A percentile compares a stretch with the other conserved stretches of the same genome.
These are phyloP conservation scores for Morus bassanus DNA, from an alignment of 2,797 vertebrate genomes.

Conservation along the genomic window DNA sequence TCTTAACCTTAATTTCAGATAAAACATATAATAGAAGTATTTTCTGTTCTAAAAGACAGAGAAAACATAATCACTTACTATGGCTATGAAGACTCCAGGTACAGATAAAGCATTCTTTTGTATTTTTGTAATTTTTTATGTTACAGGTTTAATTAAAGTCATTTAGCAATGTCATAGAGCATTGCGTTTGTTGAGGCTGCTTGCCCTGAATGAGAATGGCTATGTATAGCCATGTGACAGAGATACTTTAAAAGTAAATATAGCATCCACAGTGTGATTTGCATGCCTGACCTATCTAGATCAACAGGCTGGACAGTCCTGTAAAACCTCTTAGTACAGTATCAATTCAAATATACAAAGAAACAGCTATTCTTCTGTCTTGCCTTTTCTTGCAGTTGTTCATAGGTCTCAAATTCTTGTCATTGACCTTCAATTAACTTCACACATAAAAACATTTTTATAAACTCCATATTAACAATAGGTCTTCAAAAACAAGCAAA, in stretches of 20 bases:
- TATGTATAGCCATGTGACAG: slow-evolving; percentile 67
- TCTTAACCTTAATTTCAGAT: background rate
- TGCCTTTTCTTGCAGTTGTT: background rate
- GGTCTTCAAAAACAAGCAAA: background rate
- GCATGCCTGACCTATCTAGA: slow-evolving; percentile 61
- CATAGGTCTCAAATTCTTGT: background rate
- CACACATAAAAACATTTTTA: background rate
- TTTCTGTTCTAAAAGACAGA: background rate
- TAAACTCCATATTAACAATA: rapidly evolving
- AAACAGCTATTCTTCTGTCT: background rate
- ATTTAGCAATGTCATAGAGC: slow-evolving; percentile 44
- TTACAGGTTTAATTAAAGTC: slow-evolving; percentile 25
- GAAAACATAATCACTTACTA: slow-evolving; percentile 64
- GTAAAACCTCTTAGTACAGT: background rate
- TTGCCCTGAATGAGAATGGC: slow-evolving; percentile 33
- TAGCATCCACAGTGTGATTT: slow-evolving; percentile 56
- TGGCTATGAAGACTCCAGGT: background rate
- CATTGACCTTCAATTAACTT: background rate
- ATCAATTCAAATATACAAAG: background rate
- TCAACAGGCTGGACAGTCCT: background rate
- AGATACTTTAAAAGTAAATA: slow-evolving; percentile 70
- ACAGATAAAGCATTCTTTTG: background rate
- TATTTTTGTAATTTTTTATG: background rate
- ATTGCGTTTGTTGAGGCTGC: slow-evolving; percentile 30
- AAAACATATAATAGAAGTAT: background rate